Base-by-base conservation (phyloP, 2,888 invertebrate species). In the Lasioglossum oenotherae region DNA sequence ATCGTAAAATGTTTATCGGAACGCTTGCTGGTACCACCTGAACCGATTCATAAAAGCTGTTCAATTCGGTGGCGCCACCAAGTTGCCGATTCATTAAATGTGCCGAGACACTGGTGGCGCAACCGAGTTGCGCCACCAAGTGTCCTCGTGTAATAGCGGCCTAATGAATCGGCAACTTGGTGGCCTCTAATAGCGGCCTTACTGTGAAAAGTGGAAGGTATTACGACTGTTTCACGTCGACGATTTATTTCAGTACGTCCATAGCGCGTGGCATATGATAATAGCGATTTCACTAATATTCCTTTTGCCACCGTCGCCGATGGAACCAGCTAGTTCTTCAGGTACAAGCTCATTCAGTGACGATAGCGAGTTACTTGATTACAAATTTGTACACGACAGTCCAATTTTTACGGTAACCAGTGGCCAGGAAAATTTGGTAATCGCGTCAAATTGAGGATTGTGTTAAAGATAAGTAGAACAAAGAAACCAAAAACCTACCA, bases 191-290 rank as follows among this genome's bases (percentile, higher is more conserved):
- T 31, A 31, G 31, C 31, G 31, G 31, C 31, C 1, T n/a, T 27
- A 31, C 38, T 6, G 31, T 76, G 38, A 79, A 41, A 49, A 31
- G 10, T 8, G 8, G 64, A 64, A 64, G 5, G 31, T 31, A 64
- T 14, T 31, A 31, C 3, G 6, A 64, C 31, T 16, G 6, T 64
- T 31, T 64, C 31, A 31, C 31, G 16, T 64, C 6, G 19, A 64
- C 31, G 44, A 64, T 67, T 84, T 78, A 69, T 75, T 93, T 92
- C 95, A 96, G 95, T 96, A 96, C 90, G 95, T 96, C 31, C 97
- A 97, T 93, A 96, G 96, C 92, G 95, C 95, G 35, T 97, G 97
- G 97, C 96, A 97, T 91, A 96, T 96, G 67, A 95, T 96, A 74
- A 96, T 96, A 93, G 96, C 96, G 4, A 89, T 96, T 69, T 96